Evolutionary conservation across 2,888 invertebrate species (phyloP).

Genomic region (Dynastes grantii): DNA sequence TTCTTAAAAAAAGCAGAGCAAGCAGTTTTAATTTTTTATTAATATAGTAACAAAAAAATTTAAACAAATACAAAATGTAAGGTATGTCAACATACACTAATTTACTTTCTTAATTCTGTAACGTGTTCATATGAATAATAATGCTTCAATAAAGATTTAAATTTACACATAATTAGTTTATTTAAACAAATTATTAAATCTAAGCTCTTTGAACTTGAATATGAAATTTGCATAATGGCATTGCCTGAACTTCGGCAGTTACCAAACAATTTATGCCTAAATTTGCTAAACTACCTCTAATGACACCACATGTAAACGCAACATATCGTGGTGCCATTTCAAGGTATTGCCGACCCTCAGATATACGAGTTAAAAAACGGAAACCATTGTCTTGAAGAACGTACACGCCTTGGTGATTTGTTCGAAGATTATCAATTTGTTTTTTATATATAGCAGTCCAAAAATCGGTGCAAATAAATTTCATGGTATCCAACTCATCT

Average conservation of each 20-base stretch:
- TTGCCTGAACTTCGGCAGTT: slow-evolving; percentile 93
- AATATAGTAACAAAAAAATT: not conserved
- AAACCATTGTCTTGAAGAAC: slow-evolving; percentile 97
- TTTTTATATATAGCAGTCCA: slow-evolving; percentile 99
- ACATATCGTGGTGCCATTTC: slow-evolving; percentile 93
- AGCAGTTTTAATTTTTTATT: no score
- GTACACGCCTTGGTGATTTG: slow-evolving; percentile 98
- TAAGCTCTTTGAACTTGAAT: slow-evolving; percentile 87
- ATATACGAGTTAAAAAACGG: slow-evolving; percentile 90
- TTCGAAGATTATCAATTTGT: slow-evolving; percentile 97
- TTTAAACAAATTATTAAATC: slow-evolving; percentile 49
- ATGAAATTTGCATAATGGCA: slow-evolving; percentile 95
- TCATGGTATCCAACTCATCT: slow-evolving; percentile 97
- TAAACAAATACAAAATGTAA: not conserved
- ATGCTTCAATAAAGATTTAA: not conserved
- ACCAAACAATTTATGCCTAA: slow-evolving; percentile 95
- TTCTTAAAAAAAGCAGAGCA: no score
- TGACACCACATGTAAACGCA: slow-evolving; percentile 95
- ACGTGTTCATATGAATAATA: not conserved
- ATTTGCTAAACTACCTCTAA: slow-evolving; percentile 95
- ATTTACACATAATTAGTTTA: not conserved
- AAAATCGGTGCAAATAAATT: slow-evolving; percentile 99
- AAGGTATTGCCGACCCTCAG: slow-evolving; percentile 91
- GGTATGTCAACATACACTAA: not conserved
- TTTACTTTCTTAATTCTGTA: not conserved